These are phyloP conservation scores for Lophura nycthemera DNA, from an alignment of 2,113 vertebrate species.

Conservation along the genomic window DNA sequence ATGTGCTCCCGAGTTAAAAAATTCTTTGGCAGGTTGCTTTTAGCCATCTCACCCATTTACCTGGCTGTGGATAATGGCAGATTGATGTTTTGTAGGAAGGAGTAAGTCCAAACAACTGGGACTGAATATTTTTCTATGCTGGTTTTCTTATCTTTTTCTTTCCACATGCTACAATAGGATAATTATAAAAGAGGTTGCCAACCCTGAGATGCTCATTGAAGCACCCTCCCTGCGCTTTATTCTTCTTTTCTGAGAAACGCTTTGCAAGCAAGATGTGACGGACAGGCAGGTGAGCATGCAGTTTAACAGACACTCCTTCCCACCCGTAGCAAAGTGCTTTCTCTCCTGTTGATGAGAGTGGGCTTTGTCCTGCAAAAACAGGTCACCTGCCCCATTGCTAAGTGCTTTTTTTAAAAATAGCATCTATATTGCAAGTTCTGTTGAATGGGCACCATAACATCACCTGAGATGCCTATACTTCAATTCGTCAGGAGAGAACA, in stretches of 20 bases:
- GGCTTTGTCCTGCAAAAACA: background rate
- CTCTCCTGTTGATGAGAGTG: background rate
- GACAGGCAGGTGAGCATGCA: background rate
- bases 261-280: background rate
- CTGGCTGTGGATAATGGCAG: background rate
- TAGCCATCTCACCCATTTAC: background rate
- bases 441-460: background rate
- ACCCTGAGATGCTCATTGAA: background rate
- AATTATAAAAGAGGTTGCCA: background rate
- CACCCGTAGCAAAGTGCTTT: background rate
- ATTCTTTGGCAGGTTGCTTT: conserved; percentile 23
- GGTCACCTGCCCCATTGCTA: background rate
- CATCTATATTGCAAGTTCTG: background rate
- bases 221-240: background rate
- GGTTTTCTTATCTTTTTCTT: conserved; percentile 2
- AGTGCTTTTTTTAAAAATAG: conserved; percentile 27
- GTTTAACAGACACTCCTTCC: background rate
- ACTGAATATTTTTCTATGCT: background rate
- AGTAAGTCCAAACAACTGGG: background rate
- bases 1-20: background rate
- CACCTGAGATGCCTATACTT: background rate
- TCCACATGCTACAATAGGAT: background rate
- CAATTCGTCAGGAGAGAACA: conserved; percentile 17
- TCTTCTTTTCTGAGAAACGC: background rate
- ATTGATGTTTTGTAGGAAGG: background rate